Percentiles rank a stretch among this genome's conserved stretches.
Evolutionary conservation across 1,140 invertebrate genomes (phyloP).

Genomic region (Chionoecetes opilio): DNA sequence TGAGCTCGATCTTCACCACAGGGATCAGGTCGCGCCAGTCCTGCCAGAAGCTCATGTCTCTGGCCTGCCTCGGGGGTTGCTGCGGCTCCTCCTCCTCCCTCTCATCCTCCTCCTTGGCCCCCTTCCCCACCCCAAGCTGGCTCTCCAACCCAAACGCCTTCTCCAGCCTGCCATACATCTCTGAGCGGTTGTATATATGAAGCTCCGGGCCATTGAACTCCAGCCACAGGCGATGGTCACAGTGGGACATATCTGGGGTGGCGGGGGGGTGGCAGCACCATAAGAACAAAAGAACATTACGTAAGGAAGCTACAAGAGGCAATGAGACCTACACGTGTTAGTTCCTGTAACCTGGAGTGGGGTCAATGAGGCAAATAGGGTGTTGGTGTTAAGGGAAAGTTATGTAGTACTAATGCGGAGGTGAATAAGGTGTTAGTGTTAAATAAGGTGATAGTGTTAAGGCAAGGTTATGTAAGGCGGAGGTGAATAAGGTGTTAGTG

Average conservation of each 20-base stretch:
- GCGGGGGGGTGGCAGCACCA: too few species aligned
- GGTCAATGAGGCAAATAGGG: too few species aligned
- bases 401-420: too few species aligned
- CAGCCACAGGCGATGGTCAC: constrained; percentile 95
- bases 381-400: constrained; percentile 34
- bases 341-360: too few species aligned
- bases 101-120: constrained; percentile 84
- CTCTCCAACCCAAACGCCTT: constrained; percentile 93
- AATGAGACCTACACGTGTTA: too few species aligned
- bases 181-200: constrained; percentile 97
- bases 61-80: constrained; percentile 65
- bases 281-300: too few species aligned
- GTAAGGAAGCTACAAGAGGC: too few species aligned
- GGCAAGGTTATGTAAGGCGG: constrained; percentile 80
- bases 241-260: constrained; percentile 94
- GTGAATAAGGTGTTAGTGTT: too few species aligned
- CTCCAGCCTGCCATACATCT: constrained; percentile 94
- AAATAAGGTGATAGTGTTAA: constrained; percentile 57
- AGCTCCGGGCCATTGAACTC: constrained; percentile 98
- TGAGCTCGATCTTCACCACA: constrained; percentile 94
- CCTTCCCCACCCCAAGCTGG: constrained; percentile 87
- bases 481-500: too few species aligned
- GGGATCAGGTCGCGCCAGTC: constrained; percentile 98
- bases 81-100: constrained; percentile 78
- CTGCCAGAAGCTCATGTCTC: constrained; percentile 82